Evolutionary conservation across 2,113 vertebrate genomes (phyloP).

Genomic region (Lethenteron camtschaticum): DNA sequence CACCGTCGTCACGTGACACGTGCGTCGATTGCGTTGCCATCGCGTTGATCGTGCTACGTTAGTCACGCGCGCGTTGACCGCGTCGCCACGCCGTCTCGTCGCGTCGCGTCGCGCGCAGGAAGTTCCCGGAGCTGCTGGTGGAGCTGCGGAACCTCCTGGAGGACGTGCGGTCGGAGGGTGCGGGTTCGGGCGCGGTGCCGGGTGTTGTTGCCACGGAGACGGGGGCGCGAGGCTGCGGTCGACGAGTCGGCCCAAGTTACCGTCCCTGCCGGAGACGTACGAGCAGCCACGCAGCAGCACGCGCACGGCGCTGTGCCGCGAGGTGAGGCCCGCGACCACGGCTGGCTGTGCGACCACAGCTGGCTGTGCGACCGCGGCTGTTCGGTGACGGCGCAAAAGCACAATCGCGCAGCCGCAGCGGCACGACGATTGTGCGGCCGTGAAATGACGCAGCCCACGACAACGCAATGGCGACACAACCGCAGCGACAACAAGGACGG

Average conservation of each 20-base stretch:
- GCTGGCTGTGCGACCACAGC: no score
- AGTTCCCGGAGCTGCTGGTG: conserved; percentile 89
- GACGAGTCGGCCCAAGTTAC: conserved; percentile 87
- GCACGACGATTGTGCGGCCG: no score
- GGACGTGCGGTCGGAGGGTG: conserved; percentile 35
- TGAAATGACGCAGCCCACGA: no score
- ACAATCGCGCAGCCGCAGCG: no score
- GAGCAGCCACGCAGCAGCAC: conserved; percentile 95
- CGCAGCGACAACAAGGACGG: no score
- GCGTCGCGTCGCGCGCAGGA: conserved; percentile 35
- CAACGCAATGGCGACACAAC: no score
- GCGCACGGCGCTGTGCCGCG: conserved; percentile 84
- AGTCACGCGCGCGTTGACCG: background rate
- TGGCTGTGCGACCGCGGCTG: no score
- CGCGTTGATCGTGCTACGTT: background rate
- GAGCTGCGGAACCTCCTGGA: conserved; percentile 96
- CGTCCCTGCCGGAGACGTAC: conserved; percentile 89
- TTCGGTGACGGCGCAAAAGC: no score
- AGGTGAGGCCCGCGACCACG: conserved; percentile 28
- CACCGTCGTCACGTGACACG: background rate
- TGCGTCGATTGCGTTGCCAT: no score
- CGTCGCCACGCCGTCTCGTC: background rate
- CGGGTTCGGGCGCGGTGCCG: no score
- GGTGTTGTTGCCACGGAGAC: no score
- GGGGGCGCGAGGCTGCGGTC: conserved; percentile 82